Evolutionary conservation across 37 sponge, comb jelly and placozoan species (phyloP).

Genomic region (Dysidea cf. avara): DNA sequence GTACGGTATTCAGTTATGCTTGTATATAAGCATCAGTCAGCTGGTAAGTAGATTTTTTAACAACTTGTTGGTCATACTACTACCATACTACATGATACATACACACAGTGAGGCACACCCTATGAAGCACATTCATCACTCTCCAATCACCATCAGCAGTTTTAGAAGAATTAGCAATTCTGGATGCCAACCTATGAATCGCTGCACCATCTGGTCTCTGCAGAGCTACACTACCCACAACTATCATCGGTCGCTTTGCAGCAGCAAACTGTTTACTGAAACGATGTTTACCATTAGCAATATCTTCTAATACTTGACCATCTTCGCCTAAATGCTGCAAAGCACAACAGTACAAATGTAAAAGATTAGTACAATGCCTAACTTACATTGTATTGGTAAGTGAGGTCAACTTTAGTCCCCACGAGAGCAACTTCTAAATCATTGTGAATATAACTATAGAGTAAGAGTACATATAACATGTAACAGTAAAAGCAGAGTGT

Average conservation of each 20-base stretch:
- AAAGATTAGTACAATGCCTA: not conserved
- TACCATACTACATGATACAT: no score
- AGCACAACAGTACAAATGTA: not conserved
- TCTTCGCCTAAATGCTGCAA: constrained; percentile 78
- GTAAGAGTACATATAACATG: not conserved
- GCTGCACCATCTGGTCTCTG: constrained; percentile 64
- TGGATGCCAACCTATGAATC: constrained; percentile 19
- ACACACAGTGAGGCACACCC: constrained; percentile 24
- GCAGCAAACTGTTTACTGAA: constrained; percentile 58
- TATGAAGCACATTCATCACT: constrained; percentile 81
- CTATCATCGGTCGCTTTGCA: constrained; percentile 77
- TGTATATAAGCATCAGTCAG: no score
- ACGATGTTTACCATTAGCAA: constrained; percentile 79
- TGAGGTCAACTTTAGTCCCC: constrained; percentile 81
- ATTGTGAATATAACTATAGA: constrained; percentile 80
- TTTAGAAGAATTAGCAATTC: constrained; percentile 36
- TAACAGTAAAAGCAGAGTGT: no score
- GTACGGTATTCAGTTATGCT: no score
- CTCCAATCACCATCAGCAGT: constrained; percentile 58
- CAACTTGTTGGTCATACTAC: constrained; percentile 4
- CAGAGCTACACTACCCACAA: constrained; percentile 69
- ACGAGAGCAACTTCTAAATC: constrained; percentile 72
- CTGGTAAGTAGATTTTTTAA: no score
- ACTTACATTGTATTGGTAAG: constrained; percentile 69
- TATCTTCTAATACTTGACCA: constrained; percentile 52